Percentiles rank a stretch among this genome's conserved stretches.
These are phyloP conservation scores for Brenthis ino DNA, from an alignment of 2,888 invertebrate species.

Conservation along the genomic window DNA sequence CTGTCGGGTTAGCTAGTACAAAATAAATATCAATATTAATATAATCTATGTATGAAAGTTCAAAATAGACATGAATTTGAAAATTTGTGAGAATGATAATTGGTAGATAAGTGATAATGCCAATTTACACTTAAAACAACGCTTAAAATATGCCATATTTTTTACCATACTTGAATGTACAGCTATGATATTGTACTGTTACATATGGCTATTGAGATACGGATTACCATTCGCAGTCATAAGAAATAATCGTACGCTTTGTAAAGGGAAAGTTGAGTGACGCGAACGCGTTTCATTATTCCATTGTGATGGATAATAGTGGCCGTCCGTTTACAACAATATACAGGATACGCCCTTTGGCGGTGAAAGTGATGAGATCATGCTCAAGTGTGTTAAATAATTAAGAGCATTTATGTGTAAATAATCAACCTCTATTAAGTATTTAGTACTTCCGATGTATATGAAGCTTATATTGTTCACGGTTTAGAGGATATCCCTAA, in stretches of 20 bases:
- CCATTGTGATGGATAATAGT: conserved; percentile 62
- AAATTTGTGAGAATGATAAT: too few relatives aligned
- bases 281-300: conserved; percentile 56
- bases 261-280: conserved; percentile 48
- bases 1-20: too few relatives aligned
- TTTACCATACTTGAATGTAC: neutral
- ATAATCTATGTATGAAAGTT: too few relatives aligned
- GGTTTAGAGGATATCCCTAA: neutral
- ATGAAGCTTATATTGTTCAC: neutral
- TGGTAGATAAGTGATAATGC: too few relatives aligned
- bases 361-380: conserved; percentile 47
- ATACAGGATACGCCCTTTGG: conserved; percentile 43
- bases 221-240: conserved; percentile 4
- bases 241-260: conserved; percentile 13
- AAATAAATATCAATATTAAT: too few relatives aligned
- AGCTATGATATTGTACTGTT: neutral
- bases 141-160: too few relatives aligned
- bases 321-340: conserved; percentile 44
- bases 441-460: neutral
- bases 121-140: too few relatives aligned
- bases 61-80: too few relatives aligned
- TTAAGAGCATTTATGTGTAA: conserved; percentile 25
- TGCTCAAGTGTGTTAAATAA: conserved; percentile 31
- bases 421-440: conserved; percentile 9
- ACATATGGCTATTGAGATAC: neutral